Conservation (phyloP, 2,797 vertebrate species). For the Argya squamiceps region DNA sequence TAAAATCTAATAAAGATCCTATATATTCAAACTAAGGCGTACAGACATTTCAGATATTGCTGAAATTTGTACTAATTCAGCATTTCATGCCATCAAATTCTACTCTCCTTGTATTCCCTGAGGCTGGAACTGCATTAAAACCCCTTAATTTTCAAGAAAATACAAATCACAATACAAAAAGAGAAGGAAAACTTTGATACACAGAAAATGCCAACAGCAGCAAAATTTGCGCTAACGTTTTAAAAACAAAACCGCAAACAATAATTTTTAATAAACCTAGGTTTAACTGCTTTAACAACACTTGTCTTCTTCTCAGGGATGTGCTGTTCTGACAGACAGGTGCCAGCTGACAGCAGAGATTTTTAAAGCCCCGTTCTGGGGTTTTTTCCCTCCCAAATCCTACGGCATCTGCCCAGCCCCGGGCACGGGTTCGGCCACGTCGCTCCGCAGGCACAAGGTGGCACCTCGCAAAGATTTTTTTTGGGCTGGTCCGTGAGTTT, state of each 20-base stretch:
- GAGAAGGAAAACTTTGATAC: background rate
- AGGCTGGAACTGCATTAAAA: background rate
- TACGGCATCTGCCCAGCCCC: fast-evolving
- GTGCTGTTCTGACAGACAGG: too few species aligned
- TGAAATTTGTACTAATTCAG: background rate
- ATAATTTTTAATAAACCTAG: background rate
- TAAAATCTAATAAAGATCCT: background rate
- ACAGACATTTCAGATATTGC: background rate
- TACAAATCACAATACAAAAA: background rate
- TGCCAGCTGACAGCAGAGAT: background rate
- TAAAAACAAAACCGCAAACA: background rate
- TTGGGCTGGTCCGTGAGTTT: background rate
- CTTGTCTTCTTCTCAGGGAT: background rate
- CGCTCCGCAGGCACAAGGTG: constrained; percentile 26
- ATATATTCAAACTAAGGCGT: background rate
- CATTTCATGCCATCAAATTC: background rate
- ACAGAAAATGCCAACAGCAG: background rate
- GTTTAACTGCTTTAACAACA: background rate
- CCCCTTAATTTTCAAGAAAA: background rate
- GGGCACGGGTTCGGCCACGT: background rate
- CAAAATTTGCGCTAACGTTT: background rate
- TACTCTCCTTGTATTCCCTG: background rate
- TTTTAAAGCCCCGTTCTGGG: background rate
- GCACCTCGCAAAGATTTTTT: background rate
- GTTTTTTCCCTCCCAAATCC: background rate